A percentile compares a stretch with the other conserved stretches of the same genome.
Evolutionary conservation across 2,888 invertebrate genomes (phyloP).

Genomic region (Tiliacea citrago): DNA sequence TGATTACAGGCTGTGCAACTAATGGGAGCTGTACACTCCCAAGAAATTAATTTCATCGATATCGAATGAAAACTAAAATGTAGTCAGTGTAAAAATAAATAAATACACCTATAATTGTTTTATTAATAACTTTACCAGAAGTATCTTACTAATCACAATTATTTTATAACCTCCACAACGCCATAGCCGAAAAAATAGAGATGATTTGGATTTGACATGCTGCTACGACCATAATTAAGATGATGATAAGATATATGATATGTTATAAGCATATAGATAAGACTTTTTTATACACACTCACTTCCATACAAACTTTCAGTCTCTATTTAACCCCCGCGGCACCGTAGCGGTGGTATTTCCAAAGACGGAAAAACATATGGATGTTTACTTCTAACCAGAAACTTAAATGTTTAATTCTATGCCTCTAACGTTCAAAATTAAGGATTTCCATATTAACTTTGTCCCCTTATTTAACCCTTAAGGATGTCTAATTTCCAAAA

Average conservation of each 20-base stretch:
- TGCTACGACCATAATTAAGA: neutral
- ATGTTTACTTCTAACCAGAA: neutral
- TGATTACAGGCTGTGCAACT: neutral
- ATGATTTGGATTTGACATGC: neutral
- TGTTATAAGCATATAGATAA: no score
- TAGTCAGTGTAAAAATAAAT: neutral
- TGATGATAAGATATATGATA: no score
- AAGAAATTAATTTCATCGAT: neutral
- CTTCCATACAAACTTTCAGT: neutral
- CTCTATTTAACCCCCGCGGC: neutral
- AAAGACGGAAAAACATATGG: neutral
- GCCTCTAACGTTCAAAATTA: neutral
- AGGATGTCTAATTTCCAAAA: no score
- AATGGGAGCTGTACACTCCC: neutral
- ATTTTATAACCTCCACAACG: neutral
- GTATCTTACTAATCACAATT: no score
- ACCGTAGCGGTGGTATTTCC: neutral
- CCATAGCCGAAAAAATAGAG: neutral
- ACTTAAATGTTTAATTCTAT: neutral
- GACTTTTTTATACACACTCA: neutral
- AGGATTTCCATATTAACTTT: no score
- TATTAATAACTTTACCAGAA: neutral
- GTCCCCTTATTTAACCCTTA: no score
- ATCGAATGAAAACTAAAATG: neutral
- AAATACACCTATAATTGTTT: neutral